phyloP scores from a whole-genome alignment of 2,113 vertebrate species.

The Alouatta palliata region DNA sequence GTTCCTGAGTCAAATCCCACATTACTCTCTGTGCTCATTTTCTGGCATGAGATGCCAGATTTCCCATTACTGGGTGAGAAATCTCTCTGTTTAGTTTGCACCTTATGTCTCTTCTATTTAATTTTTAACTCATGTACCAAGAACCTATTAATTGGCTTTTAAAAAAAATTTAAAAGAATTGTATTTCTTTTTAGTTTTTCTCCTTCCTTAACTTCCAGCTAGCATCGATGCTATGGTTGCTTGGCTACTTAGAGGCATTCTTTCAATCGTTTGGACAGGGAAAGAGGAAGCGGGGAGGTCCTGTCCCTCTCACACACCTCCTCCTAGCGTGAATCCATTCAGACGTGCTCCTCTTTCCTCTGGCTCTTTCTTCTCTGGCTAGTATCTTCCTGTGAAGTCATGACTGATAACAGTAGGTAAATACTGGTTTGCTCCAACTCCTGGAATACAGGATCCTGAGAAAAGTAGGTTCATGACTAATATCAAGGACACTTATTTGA shows the following conservation, averaged over 20 bases:
- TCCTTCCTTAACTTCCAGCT: not conserved
- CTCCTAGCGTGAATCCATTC: not conserved
- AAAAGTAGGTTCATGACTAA: not conserved
- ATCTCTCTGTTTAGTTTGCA: not conserved
- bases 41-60: too few relatives aligned
- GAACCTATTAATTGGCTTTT: not conserved
- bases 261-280: not conserved
- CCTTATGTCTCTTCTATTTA: not conserved
- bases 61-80: not conserved
- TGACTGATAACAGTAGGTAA: not conserved
- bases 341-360: not conserved
- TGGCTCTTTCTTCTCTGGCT: not conserved
- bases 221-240: not conserved
- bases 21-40: not conserved
- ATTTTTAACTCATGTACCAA: not conserved
- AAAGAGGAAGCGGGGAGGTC: not conserved
- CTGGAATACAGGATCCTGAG: not conserved
- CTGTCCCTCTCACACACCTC: not conserved
- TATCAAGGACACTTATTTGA: not conserved
- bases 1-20: not conserved
- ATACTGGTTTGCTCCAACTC: not conserved
- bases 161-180: not conserved
- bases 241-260: not conserved
- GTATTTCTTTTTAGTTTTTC: not conserved
- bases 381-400: not conserved